phyloP scores from a whole-genome alignment of 2,888 invertebrate species.

The Cephus rjabovi region DNA sequence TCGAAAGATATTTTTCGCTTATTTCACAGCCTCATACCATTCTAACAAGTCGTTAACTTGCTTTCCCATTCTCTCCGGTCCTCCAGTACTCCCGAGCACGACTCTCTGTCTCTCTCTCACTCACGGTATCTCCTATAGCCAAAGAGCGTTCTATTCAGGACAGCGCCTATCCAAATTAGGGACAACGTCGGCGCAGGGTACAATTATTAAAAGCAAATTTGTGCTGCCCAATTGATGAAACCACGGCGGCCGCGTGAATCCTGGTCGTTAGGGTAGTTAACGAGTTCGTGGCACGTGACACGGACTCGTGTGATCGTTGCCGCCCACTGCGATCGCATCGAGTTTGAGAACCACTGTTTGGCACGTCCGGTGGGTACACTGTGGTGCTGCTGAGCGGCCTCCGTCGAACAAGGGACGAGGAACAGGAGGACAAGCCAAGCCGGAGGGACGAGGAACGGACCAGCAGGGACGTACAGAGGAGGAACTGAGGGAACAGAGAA shows the following conservation, averaged over 20 bases:
- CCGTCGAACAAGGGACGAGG: too few species aligned
- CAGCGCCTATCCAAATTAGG: conserved; percentile 4
- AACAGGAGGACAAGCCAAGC: background rate
- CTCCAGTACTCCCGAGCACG: too few species aligned
- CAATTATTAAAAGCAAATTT: conserved; percentile 37
- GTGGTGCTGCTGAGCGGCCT: conserved; percentile 15
- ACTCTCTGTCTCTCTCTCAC: too few species aligned
- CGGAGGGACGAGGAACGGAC: conserved; percentile 26
- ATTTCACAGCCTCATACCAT: too few species aligned
- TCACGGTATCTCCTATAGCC: too few species aligned
- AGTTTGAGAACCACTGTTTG: conserved; percentile 51
- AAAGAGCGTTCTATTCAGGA: background rate
- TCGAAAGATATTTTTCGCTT: too few species aligned
- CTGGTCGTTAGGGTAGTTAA: conserved; percentile 60
- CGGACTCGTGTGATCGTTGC: conserved; percentile 31
- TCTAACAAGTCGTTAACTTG: too few species aligned
- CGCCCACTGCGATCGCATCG: conserved; percentile 21
- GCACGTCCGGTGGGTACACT: conserved; percentile 56
- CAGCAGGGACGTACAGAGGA: conserved; percentile 30
- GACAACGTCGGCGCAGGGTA: conserved; percentile 19
- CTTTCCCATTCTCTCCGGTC: too few species aligned
- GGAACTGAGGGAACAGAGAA: conserved; percentile 31
- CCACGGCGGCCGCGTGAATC: conserved; percentile 55
- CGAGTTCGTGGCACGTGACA: conserved; percentile 61
- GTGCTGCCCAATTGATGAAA: conserved; percentile 52